A percentile compares a stretch with the other conserved stretches of the same genome.
phyloP scores from a whole-genome alignment of 2,888 invertebrate genomes.

The Phlogophora meticulosa region DNA sequence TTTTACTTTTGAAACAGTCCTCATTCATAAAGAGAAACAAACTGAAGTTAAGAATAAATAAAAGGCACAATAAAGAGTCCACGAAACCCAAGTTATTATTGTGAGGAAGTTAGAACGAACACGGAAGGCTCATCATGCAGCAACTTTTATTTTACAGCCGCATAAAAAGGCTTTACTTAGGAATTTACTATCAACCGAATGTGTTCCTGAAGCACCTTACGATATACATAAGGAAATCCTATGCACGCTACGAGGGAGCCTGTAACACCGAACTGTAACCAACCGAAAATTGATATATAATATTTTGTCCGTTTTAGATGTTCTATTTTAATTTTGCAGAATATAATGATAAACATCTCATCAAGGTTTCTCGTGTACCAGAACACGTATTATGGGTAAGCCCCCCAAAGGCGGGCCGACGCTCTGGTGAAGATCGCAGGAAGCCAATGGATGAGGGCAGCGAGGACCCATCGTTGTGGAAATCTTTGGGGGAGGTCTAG shows the following conservation, averaged over 20 bases:
- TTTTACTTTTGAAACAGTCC: slow-evolving; percentile 5
- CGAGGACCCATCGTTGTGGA: no score
- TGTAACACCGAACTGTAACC: slow-evolving; percentile 52
- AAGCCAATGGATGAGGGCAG: no score
- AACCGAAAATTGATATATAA: neutral
- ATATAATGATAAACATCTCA: no score
- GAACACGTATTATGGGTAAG: no score
- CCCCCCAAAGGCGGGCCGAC: no score
- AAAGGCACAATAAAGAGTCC: slow-evolving; percentile 30
- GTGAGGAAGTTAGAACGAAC: slow-evolving; percentile 43
- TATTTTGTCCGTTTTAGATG: neutral
- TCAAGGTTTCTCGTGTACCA: no score
- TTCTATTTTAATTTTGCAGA: no score
- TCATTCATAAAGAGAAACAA: slow-evolving; percentile 12
- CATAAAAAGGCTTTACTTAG: slow-evolving; percentile 63
- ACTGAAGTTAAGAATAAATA: slow-evolving; percentile 36
- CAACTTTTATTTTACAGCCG: slow-evolving; percentile 64
- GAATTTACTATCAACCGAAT: slow-evolving; percentile 65
- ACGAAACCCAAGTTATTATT: slow-evolving; percentile 52
- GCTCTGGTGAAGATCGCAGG: no score
- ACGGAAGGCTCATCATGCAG: slow-evolving; percentile 43
- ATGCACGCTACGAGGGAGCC: slow-evolving; percentile 57
- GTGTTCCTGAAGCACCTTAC: slow-evolving; percentile 64
- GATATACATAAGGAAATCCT: slow-evolving; percentile 63
- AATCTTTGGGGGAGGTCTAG: no score